Conservation (phyloP, 2,113 vertebrate genomes). For the Alces alces region DNA sequence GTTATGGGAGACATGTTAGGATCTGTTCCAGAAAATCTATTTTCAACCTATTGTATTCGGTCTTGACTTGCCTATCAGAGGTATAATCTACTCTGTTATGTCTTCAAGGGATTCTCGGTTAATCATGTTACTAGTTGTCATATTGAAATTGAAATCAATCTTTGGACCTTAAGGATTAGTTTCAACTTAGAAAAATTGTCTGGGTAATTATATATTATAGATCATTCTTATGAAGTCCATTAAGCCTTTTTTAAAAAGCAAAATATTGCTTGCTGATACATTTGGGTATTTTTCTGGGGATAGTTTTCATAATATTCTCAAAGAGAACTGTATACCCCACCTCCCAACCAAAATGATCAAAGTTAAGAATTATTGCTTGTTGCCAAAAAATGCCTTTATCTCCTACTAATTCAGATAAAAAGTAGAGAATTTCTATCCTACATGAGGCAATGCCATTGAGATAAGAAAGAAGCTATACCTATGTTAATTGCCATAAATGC, state of each 20-base stretch:
- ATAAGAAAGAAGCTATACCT: neutral
- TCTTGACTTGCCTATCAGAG: neutral
- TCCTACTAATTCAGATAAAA: neutral
- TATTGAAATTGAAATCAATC: neutral
- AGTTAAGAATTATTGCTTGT: neutral
- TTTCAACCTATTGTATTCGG: neutral
- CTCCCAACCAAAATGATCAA: neutral
- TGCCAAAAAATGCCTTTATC: neutral
- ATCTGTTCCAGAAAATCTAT: neutral
- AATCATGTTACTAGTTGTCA: neutral
- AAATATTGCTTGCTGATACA: neutral
- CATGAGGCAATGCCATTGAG: neutral
- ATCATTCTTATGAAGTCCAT: neutral
- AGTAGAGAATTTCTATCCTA: neutral
- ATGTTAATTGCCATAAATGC: neutral
- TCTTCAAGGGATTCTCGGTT: neutral
- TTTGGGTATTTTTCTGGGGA: neutral
- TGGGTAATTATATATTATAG: neutral
- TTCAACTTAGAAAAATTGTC: neutral
- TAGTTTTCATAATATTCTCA: neutral
- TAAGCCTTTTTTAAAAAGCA: neutral
- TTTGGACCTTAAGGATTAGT: neutral
- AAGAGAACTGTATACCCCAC: neutral
- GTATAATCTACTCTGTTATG: neutral
- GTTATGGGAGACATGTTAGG: neutral